Evolutionary conservation across 1,140 invertebrate species (phyloP).

Genomic region (Thaumetopoea pityocampa): DNA sequence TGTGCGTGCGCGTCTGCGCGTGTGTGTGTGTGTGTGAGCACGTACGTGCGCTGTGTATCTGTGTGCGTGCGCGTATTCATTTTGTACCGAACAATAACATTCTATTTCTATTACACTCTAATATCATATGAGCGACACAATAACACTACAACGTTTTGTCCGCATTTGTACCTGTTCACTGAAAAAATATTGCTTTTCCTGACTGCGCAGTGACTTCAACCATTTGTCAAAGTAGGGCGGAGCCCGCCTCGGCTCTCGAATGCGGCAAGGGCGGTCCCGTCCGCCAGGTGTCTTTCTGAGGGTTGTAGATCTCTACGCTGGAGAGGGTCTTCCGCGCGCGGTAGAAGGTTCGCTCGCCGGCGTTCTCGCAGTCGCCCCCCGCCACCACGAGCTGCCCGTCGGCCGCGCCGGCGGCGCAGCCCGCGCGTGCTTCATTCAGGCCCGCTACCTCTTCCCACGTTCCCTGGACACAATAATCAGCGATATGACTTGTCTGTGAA

Average conservation of each 20-base stretch:
- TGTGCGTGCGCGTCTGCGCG: too few species aligned
- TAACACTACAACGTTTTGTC: too few species aligned
- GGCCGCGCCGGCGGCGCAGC: constrained; percentile 90
- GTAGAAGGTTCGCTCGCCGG: constrained; percentile 85
- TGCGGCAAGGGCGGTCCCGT: constrained; percentile 80
- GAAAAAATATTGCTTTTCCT: too few species aligned
- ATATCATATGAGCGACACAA: too few species aligned
- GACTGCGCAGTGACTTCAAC: too few species aligned
- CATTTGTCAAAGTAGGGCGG: constrained; percentile 60
- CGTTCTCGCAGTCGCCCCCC: constrained; percentile 65
- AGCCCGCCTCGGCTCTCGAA: constrained; percentile 80
- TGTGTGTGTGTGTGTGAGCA: too few species aligned
- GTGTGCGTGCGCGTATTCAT: too few species aligned
- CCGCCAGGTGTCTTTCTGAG: constrained; percentile 85
- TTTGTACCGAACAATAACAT: too few species aligned
- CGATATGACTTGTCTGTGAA: constrained; percentile 29
- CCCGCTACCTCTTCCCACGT: constrained; percentile 86
- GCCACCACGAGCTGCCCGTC: constrained; percentile 77
- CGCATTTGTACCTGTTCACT: too few species aligned
- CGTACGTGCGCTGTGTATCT: too few species aligned
- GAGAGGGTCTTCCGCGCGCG: constrained; percentile 87
- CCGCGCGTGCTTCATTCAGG: constrained; percentile 86
- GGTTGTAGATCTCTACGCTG: constrained; percentile 89
- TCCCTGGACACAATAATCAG: constrained; percentile 80
- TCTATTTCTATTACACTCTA: too few species aligned